Conservation (phyloP, 2,888 invertebrate species). For the Criorhina ranunculi region DNA sequence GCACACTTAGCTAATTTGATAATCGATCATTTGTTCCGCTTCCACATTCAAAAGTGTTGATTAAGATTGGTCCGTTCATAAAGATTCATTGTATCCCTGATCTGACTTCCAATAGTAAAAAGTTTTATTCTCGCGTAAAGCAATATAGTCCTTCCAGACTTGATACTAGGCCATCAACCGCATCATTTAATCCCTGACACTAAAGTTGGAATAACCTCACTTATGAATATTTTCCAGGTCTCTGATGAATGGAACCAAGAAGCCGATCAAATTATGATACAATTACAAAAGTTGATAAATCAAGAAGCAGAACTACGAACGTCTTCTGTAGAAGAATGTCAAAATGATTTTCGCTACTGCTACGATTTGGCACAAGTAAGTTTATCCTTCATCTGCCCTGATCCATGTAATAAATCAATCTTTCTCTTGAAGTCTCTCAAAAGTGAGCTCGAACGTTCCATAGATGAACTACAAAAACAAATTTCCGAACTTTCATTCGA, state of each 20-base stretch:
- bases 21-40: too few relatives aligned
- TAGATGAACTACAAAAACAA: slow-evolving; percentile 80
- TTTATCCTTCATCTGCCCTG: neutral
- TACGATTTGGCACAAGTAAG: slow-evolving; percentile 85
- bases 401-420: too few relatives aligned
- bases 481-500: slow-evolving; percentile 81
- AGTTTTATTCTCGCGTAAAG: too few relatives aligned
- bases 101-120: too few relatives aligned
- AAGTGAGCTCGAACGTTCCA: slow-evolving; percentile 79
- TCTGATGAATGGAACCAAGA: slow-evolving; percentile 83
- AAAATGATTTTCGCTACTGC: slow-evolving; percentile 86
- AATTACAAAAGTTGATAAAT: slow-evolving; percentile 85
- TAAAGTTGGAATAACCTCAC: too few relatives aligned
- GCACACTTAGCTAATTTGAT: too few relatives aligned
- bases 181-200: too few relatives aligned
- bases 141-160: too few relatives aligned
- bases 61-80: too few relatives aligned
- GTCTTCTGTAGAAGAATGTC: slow-evolving; percentile 86
- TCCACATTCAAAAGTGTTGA: too few relatives aligned
- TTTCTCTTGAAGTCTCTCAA: slow-evolving; percentile 79
- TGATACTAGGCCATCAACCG: too few relatives aligned
- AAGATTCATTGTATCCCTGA: too few relatives aligned
- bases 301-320: slow-evolving; percentile 85
- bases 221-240: slow-evolving; percentile 68
- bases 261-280: slow-evolving; percentile 83